Conservation (phyloP, 2,888 invertebrate species). For the Lithophane leautieri region DNA sequence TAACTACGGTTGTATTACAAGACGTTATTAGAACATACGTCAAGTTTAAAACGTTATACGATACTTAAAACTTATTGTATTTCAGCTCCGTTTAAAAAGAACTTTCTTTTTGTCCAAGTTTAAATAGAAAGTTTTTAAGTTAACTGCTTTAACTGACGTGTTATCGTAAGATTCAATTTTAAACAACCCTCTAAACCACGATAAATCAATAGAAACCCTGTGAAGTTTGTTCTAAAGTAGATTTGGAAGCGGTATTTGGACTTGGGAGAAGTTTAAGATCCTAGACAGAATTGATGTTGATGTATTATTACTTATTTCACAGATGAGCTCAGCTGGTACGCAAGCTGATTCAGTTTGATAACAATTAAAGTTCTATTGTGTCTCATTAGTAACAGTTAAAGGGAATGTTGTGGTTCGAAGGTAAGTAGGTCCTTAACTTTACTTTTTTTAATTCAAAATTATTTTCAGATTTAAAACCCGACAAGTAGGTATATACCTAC, state of each 20-base stretch:
- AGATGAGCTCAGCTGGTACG: too few species aligned
- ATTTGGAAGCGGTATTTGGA: constrained; percentile 22
- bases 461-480: background rate
- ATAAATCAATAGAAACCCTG: constrained; percentile 47
- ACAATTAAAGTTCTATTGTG: too few species aligned
- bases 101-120: background rate
- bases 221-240: constrained; percentile 38
- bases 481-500: background rate
- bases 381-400: too few species aligned
- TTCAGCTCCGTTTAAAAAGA: background rate
- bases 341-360: too few species aligned
- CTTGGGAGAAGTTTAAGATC: constrained; percentile 36
- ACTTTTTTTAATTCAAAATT: too few species aligned
- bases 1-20: background rate
- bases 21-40: background rate
- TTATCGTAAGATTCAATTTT: constrained; percentile 28
- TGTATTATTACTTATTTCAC: background rate
- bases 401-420: background rate
- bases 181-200: constrained; percentile 26
- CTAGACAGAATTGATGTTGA: constrained; percentile 27
- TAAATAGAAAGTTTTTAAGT: constrained; percentile 4
- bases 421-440: background rate
- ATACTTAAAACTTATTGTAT: background rate
- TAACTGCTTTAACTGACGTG: background rate
- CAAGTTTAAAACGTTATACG: background rate